Conservation (phyloP, 2,113 vertebrate species). For the Amphiprion ocellaris region DNA sequence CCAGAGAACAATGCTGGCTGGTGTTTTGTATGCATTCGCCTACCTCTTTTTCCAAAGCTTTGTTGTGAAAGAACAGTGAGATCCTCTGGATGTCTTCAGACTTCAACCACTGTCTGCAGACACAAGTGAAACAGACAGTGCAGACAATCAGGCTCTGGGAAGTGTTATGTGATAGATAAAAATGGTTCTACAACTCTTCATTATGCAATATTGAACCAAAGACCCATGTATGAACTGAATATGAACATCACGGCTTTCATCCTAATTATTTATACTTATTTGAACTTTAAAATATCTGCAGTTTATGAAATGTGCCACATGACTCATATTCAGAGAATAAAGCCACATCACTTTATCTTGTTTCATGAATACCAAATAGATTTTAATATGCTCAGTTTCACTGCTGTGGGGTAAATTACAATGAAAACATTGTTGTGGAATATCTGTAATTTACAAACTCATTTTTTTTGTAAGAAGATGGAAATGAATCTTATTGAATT, state of each 20-base stretch:
- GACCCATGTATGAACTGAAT: neutral
- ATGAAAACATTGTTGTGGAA: neutral
- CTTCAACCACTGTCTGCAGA: conserved; percentile 95
- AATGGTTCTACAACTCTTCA: neutral
- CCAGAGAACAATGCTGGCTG: conserved; percentile 3
- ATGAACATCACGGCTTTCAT: too few species aligned
- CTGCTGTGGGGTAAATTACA: neutral
- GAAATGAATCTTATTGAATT: too few species aligned
- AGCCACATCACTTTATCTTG: neutral
- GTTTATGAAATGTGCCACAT: neutral
- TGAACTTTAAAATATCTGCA: neutral
- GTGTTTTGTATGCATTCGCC: conserved; percentile 47
- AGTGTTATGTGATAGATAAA: too few species aligned
- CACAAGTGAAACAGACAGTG: conserved; percentile 30
- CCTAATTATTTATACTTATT: neutral
- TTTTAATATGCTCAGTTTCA: neutral
- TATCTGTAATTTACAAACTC: neutral
- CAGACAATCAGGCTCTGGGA: neutral
- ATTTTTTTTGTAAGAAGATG: neutral
- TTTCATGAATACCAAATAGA: neutral
- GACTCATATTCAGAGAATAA: neutral
- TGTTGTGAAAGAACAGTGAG: conserved; percentile 97
- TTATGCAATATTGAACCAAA: neutral
- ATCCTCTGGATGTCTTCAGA: conserved; percentile 98
- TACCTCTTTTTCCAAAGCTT: conserved; percentile 96